phyloP scores from a whole-genome alignment of 2,113 vertebrate genomes.

The Thalassarche chlororhynchos region DNA sequence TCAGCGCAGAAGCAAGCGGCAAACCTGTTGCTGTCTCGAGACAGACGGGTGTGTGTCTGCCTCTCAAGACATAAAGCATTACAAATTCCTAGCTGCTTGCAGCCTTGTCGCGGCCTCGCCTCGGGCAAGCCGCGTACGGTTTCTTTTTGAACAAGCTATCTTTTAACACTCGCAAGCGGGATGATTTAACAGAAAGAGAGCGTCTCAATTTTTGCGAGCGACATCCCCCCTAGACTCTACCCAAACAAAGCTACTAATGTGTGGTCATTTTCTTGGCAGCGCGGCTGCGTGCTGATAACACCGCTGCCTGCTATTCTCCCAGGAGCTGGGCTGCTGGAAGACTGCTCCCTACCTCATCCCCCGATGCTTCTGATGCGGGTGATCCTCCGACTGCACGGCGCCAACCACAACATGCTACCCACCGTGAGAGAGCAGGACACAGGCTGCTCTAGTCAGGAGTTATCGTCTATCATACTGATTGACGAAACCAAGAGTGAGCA shows the following conservation, averaged over 20 bases:
- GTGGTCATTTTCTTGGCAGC: conserved; percentile 84
- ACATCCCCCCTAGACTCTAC: conserved; percentile 80
- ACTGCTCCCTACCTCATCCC: conserved; percentile 85
- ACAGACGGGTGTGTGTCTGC: conserved; percentile 23
- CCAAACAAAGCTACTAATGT: conserved; percentile 94
- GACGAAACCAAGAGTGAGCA: conserved; percentile 94
- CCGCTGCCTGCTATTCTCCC: conserved; percentile 83
- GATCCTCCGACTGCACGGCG: conserved; percentile 95
- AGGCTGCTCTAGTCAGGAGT: conserved; percentile 88
- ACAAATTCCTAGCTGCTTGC: conserved; percentile 47
- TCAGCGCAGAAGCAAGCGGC: not conserved
- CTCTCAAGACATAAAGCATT: conserved; percentile 52
- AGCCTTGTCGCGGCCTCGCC: conserved; percentile 55
- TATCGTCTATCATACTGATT: conserved; percentile 95
- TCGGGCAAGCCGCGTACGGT: conserved; percentile 57
- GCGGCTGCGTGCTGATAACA: conserved; percentile 85
- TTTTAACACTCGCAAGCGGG: conserved; percentile 82
- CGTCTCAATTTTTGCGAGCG: conserved; percentile 74
- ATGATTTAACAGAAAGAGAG: conserved; percentile 84
- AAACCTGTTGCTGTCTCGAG: conserved; percentile 18
- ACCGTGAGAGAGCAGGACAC: conserved; percentile 93
- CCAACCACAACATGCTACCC: conserved; percentile 92
- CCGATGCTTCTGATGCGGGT: conserved; percentile 85
- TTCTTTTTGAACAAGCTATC: conserved; percentile 82
- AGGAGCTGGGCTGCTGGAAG: conserved; percentile 83